A percentile compares a stretch with the other conserved stretches of the same genome.
Conservation (phyloP, 2,888 invertebrate species). For the Leptopilina myrica region DNA sequence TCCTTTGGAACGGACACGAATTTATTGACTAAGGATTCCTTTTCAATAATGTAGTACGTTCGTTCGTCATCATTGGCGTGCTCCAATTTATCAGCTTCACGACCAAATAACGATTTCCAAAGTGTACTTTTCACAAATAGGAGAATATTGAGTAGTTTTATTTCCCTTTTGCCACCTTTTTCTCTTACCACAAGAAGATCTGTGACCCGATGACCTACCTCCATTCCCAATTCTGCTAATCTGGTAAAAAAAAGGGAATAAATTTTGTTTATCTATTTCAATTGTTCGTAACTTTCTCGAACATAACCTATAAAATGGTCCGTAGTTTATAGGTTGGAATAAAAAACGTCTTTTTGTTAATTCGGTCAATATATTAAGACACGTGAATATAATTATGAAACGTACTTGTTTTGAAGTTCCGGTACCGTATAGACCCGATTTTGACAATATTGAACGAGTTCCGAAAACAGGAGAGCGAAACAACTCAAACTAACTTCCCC, state of each 20-base stretch:
- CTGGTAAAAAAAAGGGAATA: constrained; percentile 77
- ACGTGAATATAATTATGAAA: constrained; percentile 45
- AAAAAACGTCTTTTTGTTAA: too few relatives aligned
- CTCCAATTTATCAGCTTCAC: constrained; percentile 98
- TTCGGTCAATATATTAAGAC: too few relatives aligned
- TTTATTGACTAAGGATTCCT: constrained; percentile 97
- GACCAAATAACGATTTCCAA: constrained; percentile 99
- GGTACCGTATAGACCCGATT: constrained; percentile 95
- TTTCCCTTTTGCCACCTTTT: constrained; percentile 95
- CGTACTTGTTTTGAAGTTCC: constrained; percentile 95
- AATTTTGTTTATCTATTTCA: not conserved
- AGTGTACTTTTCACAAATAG: constrained; percentile 96
- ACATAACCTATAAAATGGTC: constrained; percentile 17
- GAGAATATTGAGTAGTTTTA: constrained; percentile 94
- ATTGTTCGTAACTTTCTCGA: not conserved
- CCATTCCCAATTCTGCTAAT: constrained; percentile 94
- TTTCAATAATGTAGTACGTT: constrained; percentile 98
- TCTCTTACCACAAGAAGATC: constrained; percentile 97
- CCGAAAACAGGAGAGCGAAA: constrained; percentile 97
- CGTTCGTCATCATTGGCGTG: constrained; percentile 99
- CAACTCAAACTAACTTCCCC: constrained; percentile 94
- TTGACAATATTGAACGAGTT: constrained; percentile 98
- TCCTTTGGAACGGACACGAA: constrained; percentile 99
- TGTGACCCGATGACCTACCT: constrained; percentile 94
- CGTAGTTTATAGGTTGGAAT: not conserved